These are phyloP conservation scores for Meghimatium bilineatum DNA, from an alignment of 2,888 invertebrate species.

Conservation along the genomic window DNA sequence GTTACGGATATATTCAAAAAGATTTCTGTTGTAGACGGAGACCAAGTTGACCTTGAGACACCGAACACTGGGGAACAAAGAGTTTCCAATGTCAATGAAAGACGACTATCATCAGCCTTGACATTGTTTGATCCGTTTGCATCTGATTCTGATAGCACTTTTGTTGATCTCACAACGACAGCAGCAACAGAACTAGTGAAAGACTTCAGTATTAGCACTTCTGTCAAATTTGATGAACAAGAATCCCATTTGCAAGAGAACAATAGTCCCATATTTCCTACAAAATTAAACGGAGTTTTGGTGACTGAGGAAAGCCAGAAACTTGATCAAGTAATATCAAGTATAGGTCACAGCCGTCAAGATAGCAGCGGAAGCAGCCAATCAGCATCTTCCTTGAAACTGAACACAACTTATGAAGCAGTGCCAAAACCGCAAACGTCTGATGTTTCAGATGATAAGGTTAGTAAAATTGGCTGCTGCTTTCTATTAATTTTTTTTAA, in stretches of 20 bases:
- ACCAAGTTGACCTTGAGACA: slow-evolving; percentile 46
- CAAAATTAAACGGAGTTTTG: slow-evolving; percentile 38
- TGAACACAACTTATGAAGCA: slow-evolving; percentile 40
- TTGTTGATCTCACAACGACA: slow-evolving; percentile 17
- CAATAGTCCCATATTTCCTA: slow-evolving; percentile 3
- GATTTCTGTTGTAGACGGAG: slow-evolving; percentile 18
- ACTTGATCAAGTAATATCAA: background rate
- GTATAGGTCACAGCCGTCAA: slow-evolving; percentile 31
- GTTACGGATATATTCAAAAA: slow-evolving; percentile 41
- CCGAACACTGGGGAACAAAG: slow-evolving; percentile 69
- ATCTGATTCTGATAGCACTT: slow-evolving; percentile 24
- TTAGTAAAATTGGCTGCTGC: slow-evolving; percentile 43
- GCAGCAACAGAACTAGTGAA: slow-evolving; percentile 2
- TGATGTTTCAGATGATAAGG: slow-evolving; percentile 63
- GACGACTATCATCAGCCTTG: slow-evolving; percentile 68
- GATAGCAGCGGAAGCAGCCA: slow-evolving; percentile 59
- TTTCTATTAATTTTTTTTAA: background rate
- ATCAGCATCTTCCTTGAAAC: slow-evolving; percentile 54
- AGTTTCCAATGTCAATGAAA: slow-evolving; percentile 68
- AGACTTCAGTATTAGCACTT: slow-evolving; percentile 16
- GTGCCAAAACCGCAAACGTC: slow-evolving; percentile 33
- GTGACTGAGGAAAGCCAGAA: slow-evolving; percentile 2
- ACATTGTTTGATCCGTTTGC: slow-evolving; percentile 64
- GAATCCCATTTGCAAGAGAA: background rate
- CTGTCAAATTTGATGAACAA: background rate